These are phyloP conservation scores for Miniopterus natalensis DNA, from an alignment of 2,113 vertebrate genomes.

Conservation along the genomic window DNA sequence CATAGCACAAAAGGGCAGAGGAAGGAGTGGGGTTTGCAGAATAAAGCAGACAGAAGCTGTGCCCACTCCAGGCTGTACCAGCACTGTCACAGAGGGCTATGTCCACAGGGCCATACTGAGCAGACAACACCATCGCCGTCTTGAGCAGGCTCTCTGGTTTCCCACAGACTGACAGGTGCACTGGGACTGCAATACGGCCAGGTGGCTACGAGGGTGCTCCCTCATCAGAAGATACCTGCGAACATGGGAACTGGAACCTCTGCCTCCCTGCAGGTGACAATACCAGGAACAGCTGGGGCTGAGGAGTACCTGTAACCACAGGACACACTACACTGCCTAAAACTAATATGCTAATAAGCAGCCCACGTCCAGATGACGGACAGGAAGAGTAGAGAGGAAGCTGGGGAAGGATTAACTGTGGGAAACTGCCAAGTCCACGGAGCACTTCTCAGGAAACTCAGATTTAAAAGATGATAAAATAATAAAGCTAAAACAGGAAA, in stretches of 20 bases:
- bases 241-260: neutral
- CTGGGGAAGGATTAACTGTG: neutral
- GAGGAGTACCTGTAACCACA: neutral
- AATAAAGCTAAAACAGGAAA: neutral
- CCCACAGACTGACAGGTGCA: fast-evolving
- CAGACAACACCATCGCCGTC: neutral
- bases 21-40: neutral
- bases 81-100: fast-evolving
- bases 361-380: fast-evolving
- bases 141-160: neutral
- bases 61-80: fast-evolving
- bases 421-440: neutral
- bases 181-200: fast-evolving
- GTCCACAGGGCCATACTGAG: neutral
- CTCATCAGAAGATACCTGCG: neutral
- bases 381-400: neutral
- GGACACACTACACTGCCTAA: no score
- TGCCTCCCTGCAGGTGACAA: neutral
- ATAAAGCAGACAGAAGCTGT: neutral
- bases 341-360: no score
- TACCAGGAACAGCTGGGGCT: neutral
- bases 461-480: neutral
- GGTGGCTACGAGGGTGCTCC: neutral
- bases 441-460: neutral
- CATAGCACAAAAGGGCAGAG: neutral